Evolutionary conservation across 2,888 invertebrate species (phyloP).

Genomic region (Xanthia togata): DNA sequence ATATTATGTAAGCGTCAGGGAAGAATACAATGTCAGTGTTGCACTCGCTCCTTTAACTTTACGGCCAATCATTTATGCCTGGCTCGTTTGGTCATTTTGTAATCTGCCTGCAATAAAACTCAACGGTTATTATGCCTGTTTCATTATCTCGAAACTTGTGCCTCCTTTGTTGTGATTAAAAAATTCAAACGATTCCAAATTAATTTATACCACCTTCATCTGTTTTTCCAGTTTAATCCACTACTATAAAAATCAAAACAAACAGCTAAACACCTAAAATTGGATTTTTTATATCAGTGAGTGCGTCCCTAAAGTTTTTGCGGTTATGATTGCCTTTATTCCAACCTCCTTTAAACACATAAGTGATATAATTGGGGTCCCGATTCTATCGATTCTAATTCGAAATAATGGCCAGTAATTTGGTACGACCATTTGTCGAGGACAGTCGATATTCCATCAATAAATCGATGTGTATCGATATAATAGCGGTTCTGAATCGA

Average conservation of each 20-base stretch:
- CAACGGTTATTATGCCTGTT: constrained; percentile 79
- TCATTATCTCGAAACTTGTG: constrained; percentile 76
- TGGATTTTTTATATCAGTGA: constrained; percentile 67
- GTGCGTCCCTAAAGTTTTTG: constrained; percentile 76
- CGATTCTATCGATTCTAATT: constrained; percentile 90
- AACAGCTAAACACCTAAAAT: constrained; percentile 68
- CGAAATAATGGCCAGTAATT: constrained; percentile 90
- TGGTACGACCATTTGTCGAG: constrained; percentile 88
- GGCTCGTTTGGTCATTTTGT: constrained; percentile 83
- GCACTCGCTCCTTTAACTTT: constrained; percentile 78
- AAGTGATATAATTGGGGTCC: constrained; percentile 90
- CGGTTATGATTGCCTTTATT: constrained; percentile 83
- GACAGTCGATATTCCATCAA: constrained; percentile 90
- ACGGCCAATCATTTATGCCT: constrained; percentile 84
- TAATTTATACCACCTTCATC: constrained; percentile 31
- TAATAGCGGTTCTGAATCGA: constrained; percentile 87
- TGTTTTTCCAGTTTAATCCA: constrained; percentile 46
- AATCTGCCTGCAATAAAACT: constrained; percentile 85
- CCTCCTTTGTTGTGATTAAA: constrained; percentile 55
- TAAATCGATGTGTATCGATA: constrained; percentile 90
- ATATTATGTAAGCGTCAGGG: constrained; percentile 56
- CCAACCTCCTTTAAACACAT: constrained; percentile 90
- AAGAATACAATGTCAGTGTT: constrained; percentile 79
- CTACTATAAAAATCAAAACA: constrained; percentile 70
- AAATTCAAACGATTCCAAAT: constrained; percentile 40